Base-by-base conservation (phyloP, 2,797 vertebrate species). In the Petrocephalus sullivani region DNA sequence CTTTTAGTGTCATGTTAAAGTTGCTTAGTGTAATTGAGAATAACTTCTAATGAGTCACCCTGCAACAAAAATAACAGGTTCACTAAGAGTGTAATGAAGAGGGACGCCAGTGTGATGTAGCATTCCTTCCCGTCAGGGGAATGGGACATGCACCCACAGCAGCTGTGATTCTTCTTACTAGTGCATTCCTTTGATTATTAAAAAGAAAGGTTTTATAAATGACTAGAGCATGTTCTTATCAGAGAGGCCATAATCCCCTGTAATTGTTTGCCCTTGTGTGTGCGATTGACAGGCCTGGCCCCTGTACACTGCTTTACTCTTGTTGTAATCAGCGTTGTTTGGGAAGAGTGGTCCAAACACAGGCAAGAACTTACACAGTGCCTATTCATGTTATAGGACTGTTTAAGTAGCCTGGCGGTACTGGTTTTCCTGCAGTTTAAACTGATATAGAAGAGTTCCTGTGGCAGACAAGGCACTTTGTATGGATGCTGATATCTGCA, bases 131-230 rank as follows among this genome's bases (percentile, higher is more conserved):
- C 41, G 2, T 81, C 75, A 49, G 58, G 16, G 19, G 58, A 67
- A 49, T 67, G 33, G 51, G 33, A 57, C 83, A 71, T 14, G 23
- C 46, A 8, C 49, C 28, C 58, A 46, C 57, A 41, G 87, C 21
- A 14, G 21, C 75, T 46, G n/a, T 82, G 53, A n/a, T 33, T 56
- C 49, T 78, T 56, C 46, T 88, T 37, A 28, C 9, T 33, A 83
- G 21, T 12, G 37, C 81, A 85, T 87, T 89, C 87, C 89, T 89
- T 6, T 8, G 54, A 84, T 75, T 71, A 87, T 89, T 87, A 89
- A 51, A 85, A 33, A 14, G 14, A 87, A 61, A 54, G 16, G 6
- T 19, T 61, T 57, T 71, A 53, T 61, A 67, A 84, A 85, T 84
- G 19, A 85, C 56, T 51, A 60, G 41, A 82, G 51, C 37, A 7